A percentile compares a stretch with the other conserved stretches of the same genome.
phyloP scores from a whole-genome alignment of 2,888 invertebrate genomes.

The Heliconius hortense region DNA sequence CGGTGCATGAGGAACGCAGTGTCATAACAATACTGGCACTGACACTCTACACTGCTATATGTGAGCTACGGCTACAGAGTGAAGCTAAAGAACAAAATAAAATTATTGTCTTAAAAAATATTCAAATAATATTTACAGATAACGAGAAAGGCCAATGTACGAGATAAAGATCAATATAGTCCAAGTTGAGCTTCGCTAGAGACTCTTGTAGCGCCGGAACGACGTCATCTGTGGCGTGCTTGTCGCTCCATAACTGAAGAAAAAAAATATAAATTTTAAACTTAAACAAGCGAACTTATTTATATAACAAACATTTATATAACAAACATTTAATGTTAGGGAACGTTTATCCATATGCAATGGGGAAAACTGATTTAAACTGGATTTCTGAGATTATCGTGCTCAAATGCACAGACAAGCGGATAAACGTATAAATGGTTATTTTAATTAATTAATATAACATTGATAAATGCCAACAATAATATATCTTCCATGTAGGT shows the following conservation, averaged over 20 bases:
- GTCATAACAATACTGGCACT: background rate
- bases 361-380: no score
- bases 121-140: constrained; percentile 48
- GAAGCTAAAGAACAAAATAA: background rate
- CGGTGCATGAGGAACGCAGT: background rate
- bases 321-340: background rate
- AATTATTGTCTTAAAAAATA: background rate
- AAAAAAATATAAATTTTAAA: background rate
- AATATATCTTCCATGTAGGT: no score
- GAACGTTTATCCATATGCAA: no score
- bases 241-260: constrained; percentile 61
- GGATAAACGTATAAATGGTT: background rate
- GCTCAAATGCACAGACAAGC: background rate
- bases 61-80: no score
- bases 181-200: constrained; percentile 51
- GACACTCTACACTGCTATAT: background rate
- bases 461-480: no score
- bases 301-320: no score
- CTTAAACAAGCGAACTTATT: no score
- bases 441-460: no score
- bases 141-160: constrained; percentile 64
- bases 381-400: background rate
- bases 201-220: constrained; percentile 59
- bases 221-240: constrained; percentile 54
- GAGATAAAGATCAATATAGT: constrained; percentile 63